Evolutionary conservation across 2,113 vertebrate genomes (phyloP).

Genomic region (Numenius arquata): DNA sequence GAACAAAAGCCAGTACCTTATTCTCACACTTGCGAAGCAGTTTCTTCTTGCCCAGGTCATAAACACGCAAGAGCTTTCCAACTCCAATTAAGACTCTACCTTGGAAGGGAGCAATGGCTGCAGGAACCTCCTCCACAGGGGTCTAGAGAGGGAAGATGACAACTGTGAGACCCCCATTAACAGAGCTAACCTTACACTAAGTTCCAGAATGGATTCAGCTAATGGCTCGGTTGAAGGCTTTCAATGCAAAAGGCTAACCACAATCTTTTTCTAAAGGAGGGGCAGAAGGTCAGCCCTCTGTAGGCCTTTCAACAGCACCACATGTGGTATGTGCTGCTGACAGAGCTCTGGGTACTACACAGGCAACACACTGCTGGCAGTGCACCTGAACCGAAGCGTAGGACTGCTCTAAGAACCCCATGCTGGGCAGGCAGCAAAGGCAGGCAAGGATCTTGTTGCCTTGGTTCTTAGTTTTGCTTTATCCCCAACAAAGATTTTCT

Average conservation of each 20-base stretch:
- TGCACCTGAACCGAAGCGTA: fast-evolving
- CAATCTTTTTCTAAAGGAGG: background rate
- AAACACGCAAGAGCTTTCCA: slow-evolving; percentile 93
- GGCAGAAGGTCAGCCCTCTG: background rate
- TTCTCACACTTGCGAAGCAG: slow-evolving; percentile 98
- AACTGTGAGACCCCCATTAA: background rate
- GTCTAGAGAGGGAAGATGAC: slow-evolving; percentile 74
- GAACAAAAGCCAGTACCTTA: slow-evolving; percentile 78
- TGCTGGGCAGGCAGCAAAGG: background rate
- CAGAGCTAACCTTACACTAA: background rate
- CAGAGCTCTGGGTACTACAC: background rate
- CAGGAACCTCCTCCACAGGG: slow-evolving; percentile 93
- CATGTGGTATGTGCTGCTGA: background rate
- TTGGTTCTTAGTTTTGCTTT: background rate
- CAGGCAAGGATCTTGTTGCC: background rate
- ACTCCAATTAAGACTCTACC: slow-evolving; percentile 91
- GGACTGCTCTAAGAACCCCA: background rate
- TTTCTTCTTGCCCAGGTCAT: slow-evolving; percentile 97
- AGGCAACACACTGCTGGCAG: background rate
- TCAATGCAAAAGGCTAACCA: background rate
- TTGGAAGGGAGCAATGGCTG: slow-evolving; percentile 95
- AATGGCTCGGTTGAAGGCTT: background rate
- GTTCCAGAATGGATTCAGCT: background rate
- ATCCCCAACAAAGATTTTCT: background rate
- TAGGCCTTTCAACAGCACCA: background rate